Evolutionary conservation across 1,140 invertebrate genomes (phyloP).

Genomic region (Melitaea cinxia): DNA sequence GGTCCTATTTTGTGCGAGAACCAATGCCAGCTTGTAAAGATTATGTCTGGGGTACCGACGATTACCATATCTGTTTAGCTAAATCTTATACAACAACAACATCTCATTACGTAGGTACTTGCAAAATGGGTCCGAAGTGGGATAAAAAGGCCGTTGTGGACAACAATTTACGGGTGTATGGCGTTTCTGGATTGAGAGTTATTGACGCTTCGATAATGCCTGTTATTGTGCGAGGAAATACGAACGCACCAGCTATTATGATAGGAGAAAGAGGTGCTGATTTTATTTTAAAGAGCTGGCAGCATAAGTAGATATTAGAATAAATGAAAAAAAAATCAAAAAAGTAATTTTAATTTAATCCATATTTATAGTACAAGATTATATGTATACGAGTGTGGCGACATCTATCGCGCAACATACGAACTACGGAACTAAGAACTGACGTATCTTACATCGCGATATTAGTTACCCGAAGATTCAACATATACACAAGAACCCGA

Average conservation of each 20-base stretch:
- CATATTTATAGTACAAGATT: too few species aligned
- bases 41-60: slow-evolving; percentile 82
- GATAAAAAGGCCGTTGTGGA: slow-evolving; percentile 68
- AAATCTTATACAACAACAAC: slow-evolving; percentile 85
- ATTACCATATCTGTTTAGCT: slow-evolving; percentile 87
- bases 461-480: too few species aligned
- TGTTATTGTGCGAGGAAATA: slow-evolving; percentile 13
- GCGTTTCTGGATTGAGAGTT: slow-evolving; percentile 9
- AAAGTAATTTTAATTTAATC: too few species aligned
- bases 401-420: too few species aligned
- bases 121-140: slow-evolving; percentile 81
- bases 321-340: too few species aligned
- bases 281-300: slow-evolving; percentile 13
- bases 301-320: too few species aligned
- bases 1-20: slow-evolving; percentile 80
- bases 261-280: slow-evolving; percentile 16
- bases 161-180: slow-evolving; percentile 15
- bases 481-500: too few species aligned
- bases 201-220: slow-evolving; percentile 28
- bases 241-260: slow-evolving; percentile 16
- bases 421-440: too few species aligned
- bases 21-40: slow-evolving; percentile 84
- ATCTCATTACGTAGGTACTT: slow-evolving; percentile 71
- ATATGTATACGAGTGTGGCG: too few species aligned
- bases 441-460: too few species aligned